These are phyloP conservation scores for Macropodus opercularis DNA, from an alignment of 2,797 vertebrate species.

Conservation along the genomic window DNA sequence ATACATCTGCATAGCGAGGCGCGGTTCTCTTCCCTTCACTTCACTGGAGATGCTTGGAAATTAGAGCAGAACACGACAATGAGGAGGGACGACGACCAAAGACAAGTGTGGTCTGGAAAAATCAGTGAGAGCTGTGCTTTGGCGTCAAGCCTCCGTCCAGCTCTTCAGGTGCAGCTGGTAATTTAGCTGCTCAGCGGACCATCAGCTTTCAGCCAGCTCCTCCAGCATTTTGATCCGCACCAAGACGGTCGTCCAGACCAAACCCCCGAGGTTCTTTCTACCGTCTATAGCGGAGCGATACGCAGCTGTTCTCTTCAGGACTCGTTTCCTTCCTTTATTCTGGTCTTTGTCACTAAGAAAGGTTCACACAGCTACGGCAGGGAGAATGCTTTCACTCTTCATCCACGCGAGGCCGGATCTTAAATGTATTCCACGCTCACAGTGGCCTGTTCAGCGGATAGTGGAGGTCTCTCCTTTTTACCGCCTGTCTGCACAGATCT, in stretches of 20 bases:
- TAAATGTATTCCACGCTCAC: constrained; percentile 3
- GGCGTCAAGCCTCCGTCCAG: constrained; percentile 9
- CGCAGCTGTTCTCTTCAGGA: constrained; percentile 3
- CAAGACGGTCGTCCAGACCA: constrained; percentile 14
- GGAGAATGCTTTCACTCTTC: too few relatives aligned
- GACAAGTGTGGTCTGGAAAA: background rate
- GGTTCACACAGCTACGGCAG: constrained; percentile 1
- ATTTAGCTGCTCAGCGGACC: constrained; percentile 49
- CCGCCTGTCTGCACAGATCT: background rate
- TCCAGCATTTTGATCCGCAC: constrained; percentile 1
- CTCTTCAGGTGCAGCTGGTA: constrained; percentile 23
- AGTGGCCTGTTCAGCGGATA: constrained; percentile 31
- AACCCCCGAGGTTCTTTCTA: background rate
- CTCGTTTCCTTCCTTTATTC: background rate
- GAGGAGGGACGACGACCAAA: background rate
- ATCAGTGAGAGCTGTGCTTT: background rate
- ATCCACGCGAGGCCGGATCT: background rate
- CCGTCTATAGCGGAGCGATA: background rate
- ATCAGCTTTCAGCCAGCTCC: constrained; percentile 41
- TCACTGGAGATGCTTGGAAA: constrained; percentile 24
- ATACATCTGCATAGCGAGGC: constrained; percentile 46
- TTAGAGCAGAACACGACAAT: background rate
- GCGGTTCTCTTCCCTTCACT: constrained; percentile 16
- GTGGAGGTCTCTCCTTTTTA: background rate
- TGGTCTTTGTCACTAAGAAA: background rate